phyloP scores from a whole-genome alignment of 2,113 vertebrate genomes.

The Pteruthius melanotis region DNA sequence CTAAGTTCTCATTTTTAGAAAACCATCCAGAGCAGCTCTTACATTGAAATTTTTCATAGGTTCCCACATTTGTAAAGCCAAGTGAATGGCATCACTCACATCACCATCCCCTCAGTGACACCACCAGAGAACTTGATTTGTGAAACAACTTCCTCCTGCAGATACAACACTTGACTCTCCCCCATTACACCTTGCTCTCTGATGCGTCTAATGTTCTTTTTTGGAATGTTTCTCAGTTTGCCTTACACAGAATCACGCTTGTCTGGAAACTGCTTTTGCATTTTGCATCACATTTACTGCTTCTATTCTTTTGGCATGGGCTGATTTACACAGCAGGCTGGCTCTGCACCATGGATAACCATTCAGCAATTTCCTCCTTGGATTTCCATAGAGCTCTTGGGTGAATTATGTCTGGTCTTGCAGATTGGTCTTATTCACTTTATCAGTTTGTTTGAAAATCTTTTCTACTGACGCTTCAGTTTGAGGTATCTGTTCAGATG shows the following conservation, averaged over 20 bases:
- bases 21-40: neutral
- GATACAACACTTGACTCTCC: neutral
- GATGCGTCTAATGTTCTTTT: neutral
- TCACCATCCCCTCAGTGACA: neutral
- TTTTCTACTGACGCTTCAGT: neutral
- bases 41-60: neutral
- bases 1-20: neutral
- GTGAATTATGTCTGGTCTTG: neutral
- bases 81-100: neutral
- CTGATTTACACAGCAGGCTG: slow-evolving; percentile 5
- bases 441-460: slow-evolving; percentile 34
- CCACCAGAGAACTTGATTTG: neutral
- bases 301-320: neutral
- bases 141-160: neutral
- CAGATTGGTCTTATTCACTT: neutral
- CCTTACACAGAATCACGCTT: neutral
- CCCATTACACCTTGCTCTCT: neutral
- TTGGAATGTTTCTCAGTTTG: neutral
- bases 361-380: neutral
- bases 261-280: neutral
- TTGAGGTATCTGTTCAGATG: neutral
- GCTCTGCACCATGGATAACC: neutral
- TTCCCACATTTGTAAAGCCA: neutral
- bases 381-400: neutral
- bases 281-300: neutral